These are phyloP conservation scores for Poeciliopsis infans DNA, from an alignment of 2,797 vertebrate species.

Conservation along the genomic window DNA sequence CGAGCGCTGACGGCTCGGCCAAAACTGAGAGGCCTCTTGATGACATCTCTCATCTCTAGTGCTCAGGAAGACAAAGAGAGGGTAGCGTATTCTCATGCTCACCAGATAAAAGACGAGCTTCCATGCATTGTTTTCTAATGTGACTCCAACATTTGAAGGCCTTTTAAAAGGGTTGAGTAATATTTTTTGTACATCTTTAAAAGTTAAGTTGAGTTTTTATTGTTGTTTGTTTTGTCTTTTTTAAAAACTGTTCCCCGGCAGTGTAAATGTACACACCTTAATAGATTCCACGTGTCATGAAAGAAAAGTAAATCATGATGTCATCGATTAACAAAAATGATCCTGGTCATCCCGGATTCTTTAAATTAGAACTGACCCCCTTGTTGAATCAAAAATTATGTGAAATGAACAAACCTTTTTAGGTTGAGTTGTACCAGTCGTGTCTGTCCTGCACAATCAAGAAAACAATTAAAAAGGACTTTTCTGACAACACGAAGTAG, in stretches of 20 bases:
- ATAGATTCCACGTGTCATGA: too few species aligned
- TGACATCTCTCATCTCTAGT: constrained; percentile 38
- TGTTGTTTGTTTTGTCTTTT: background rate
- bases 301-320: too few species aligned
- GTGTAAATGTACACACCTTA: background rate
- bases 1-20: constrained; percentile 58
- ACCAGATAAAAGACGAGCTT: constrained; percentile 46
- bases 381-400: background rate
- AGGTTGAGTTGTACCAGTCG: background rate
- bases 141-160: constrained; percentile 32
- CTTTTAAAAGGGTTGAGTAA: background rate
- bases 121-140: constrained; percentile 26
- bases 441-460: background rate
- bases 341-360: background rate
- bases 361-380: background rate
- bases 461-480: background rate
- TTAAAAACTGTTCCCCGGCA: background rate
- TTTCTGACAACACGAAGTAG: background rate
- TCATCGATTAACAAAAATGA: background rate
- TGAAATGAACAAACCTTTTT: background rate
- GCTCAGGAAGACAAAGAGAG: background rate
- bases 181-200: background rate
- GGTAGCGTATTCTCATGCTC: constrained; percentile 22
- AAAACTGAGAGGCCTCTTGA: constrained; percentile 40
- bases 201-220: background rate